phyloP scores from a whole-genome alignment of 2,888 invertebrate genomes.

The Orthonychiurus folsomi region DNA sequence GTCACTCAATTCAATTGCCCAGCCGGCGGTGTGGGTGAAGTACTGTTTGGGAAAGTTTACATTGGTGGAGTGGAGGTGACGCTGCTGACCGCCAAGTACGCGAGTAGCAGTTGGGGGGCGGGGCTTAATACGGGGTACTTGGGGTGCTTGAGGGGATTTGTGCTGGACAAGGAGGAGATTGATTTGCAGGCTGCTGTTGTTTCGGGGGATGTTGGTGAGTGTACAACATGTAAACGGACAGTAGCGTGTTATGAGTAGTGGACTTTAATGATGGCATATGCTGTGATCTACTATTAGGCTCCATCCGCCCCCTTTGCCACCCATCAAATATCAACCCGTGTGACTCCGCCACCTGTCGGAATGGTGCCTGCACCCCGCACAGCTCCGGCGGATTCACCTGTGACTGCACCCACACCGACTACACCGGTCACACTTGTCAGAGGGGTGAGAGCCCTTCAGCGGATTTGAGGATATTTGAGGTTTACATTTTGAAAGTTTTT shows the following conservation, averaged over 20 bases:
- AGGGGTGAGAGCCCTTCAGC: too few relatives aligned
- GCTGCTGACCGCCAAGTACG: too few relatives aligned
- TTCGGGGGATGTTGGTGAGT: conserved; percentile 49
- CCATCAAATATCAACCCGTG: conserved; percentile 45
- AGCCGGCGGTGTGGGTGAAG: conserved; percentile 79
- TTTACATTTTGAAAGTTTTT: too few relatives aligned
- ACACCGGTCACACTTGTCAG: conserved; percentile 53
- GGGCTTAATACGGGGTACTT: conserved; percentile 81
- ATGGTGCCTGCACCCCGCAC: conserved; percentile 84
- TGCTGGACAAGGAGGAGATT: conserved; percentile 80
- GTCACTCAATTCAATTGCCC: conserved; percentile 75
- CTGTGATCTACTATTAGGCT: too few relatives aligned
- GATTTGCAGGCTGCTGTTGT: conserved; percentile 77
- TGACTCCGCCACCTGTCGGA: conserved; percentile 75
- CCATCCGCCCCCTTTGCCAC: not conserved
- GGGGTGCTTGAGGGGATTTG: conserved; percentile 85
- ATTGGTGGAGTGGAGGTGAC: conserved; percentile 77
- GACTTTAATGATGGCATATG: too few relatives aligned
- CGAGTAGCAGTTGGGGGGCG: too few relatives aligned
- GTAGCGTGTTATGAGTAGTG: too few relatives aligned
- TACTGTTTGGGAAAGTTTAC: conserved; percentile 77
- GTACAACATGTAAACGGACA: conserved; percentile 72
- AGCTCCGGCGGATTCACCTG: conserved; percentile 87
- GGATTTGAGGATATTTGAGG: too few relatives aligned
- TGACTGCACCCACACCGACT: conserved; percentile 81